Conservation (phyloP, 2,888 invertebrate species). For the Chironomus tentans region DNA sequence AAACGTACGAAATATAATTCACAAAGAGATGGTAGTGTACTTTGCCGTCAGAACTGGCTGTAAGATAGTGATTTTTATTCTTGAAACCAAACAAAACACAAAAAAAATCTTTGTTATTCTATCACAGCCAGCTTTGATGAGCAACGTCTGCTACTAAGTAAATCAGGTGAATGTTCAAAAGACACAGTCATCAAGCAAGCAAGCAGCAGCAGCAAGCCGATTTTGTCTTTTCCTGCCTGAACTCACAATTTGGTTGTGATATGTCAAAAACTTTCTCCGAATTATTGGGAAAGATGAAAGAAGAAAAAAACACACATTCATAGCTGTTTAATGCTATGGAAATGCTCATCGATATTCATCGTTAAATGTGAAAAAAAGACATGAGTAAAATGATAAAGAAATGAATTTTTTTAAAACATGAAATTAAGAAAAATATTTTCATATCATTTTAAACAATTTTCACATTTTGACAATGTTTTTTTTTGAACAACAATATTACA, state of each 20-base stretch:
- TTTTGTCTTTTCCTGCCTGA: conserved; percentile 22
- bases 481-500: background rate
- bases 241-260: conserved; percentile 28
- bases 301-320: background rate
- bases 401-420: background rate
- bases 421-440: background rate
- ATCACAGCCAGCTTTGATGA: conserved; percentile 28
- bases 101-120: conserved; percentile 2
- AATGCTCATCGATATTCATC: background rate
- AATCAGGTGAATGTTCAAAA: background rate
- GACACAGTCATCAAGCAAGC: too few relatives aligned
- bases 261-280: conserved; percentile 18
- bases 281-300: background rate
- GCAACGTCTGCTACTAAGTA: conserved; percentile 9
- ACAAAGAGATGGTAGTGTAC: background rate
- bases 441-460: background rate
- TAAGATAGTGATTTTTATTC: conserved; percentile 1
- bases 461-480: background rate
- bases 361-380: background rate
- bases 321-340: background rate
- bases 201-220: too few relatives aligned
- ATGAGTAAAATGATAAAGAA: background rate
- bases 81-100: too few relatives aligned
- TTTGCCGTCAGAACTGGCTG: conserved; percentile 27
- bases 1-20: background rate